Evolutionary conservation across 2,113 vertebrate species (phyloP).

Genomic region (Gallinago media): DNA sequence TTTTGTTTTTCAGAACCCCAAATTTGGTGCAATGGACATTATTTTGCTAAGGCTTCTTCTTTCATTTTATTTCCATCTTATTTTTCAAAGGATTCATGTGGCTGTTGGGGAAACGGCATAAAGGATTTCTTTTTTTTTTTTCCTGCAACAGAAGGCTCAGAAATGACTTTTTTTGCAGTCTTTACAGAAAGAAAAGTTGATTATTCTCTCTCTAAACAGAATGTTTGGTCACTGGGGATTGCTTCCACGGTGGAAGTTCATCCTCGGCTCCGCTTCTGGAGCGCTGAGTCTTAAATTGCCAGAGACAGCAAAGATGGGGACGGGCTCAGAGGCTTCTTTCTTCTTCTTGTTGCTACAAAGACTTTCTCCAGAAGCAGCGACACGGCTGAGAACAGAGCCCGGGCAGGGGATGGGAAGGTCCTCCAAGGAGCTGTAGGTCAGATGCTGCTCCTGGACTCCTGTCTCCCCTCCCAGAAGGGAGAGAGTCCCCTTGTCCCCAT

Average conservation of each 20-base stretch:
- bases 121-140: background rate
- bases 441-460: accelerated
- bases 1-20: background rate
- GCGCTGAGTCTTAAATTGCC: background rate
- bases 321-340: no score
- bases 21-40: background rate
- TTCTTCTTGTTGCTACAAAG: background rate
- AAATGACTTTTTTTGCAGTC: background rate
- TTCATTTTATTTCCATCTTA: background rate
- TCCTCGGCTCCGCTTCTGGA: background rate
- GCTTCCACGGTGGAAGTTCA: background rate
- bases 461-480: accelerated
- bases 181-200: background rate
- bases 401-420: background rate
- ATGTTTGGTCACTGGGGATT: background rate
- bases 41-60: background rate
- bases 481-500: accelerated
- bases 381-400: background rate
- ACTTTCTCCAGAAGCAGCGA: background rate
- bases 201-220: background rate
- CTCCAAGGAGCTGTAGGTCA: background rate
- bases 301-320: background rate
- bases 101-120: background rate
- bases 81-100: background rate
- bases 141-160: background rate